A percentile compares a stretch with the other conserved stretches of the same genome.
Evolutionary conservation across 2,888 invertebrate species (phyloP).

Genomic region (Spodoptera littoralis): DNA sequence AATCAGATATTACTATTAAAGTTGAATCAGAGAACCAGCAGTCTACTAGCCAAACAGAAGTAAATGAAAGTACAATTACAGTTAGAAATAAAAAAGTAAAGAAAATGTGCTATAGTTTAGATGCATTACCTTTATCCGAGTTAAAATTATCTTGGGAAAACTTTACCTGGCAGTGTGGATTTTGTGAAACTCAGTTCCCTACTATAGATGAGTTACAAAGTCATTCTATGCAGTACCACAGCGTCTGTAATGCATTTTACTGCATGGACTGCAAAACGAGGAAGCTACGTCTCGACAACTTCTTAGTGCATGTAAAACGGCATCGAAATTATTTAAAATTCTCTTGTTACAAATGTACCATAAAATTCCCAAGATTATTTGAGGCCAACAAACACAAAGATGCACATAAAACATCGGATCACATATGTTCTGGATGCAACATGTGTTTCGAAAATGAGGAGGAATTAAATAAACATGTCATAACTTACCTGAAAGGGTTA

Average conservation of each 20-base stretch:
- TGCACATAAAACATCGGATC: slow-evolving; percentile 59
- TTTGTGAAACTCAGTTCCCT: slow-evolving; percentile 73
- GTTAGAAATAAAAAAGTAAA: slow-evolving; percentile 11
- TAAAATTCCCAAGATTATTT: slow-evolving; percentile 59
- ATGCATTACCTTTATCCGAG: slow-evolving; percentile 65
- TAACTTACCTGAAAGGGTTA: slow-evolving; percentile 64
- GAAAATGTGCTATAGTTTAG: slow-evolving; percentile 36
- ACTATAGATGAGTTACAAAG: slow-evolving; percentile 79
- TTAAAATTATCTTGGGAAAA: slow-evolving; percentile 74
- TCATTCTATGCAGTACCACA: slow-evolving; percentile 90
- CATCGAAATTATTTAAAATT: slow-evolving; percentile 89
- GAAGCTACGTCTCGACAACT: slow-evolving; percentile 69
- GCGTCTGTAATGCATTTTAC: slow-evolving; percentile 89
- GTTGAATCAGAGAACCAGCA: slow-evolving; percentile 16
- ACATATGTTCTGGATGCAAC: slow-evolving; percentile 74
- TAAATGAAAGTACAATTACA: background rate
- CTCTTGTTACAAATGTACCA: slow-evolving; percentile 74
- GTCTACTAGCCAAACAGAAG: background rate
- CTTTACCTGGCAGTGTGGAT: slow-evolving; percentile 75
- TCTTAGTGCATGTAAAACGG: slow-evolving; percentile 86
- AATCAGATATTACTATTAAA: slow-evolving; percentile 21
- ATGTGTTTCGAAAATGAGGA: slow-evolving; percentile 62
- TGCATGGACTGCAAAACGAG: slow-evolving; percentile 89
- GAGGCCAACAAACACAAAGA: slow-evolving; percentile 61
- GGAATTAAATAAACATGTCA: slow-evolving; percentile 66